phyloP scores from a whole-genome alignment of 2,113 vertebrate species.

The Alaudala cheleensis region DNA sequence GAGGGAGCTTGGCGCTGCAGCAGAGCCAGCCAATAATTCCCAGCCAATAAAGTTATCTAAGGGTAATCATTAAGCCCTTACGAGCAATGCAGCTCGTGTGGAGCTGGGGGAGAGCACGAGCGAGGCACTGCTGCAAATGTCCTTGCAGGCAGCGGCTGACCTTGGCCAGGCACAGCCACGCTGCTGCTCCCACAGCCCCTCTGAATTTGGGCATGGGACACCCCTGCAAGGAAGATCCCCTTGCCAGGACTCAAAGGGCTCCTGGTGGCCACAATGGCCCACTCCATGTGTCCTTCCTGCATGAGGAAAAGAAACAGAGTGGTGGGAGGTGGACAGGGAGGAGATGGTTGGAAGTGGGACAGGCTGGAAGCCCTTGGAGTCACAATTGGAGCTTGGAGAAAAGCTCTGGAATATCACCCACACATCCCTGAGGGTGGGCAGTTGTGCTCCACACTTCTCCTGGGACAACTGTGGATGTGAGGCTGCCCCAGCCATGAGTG shows the following conservation, averaged over 20 bases:
- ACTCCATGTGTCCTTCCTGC: rapidly evolving
- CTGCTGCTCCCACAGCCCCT: background rate
- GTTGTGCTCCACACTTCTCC: rapidly evolving
- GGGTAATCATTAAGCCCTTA: slow-evolving; percentile 39
- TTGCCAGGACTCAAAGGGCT: rapidly evolving
- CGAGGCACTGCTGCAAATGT: background rate
- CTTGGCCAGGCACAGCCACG: background rate
- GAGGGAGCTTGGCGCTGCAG: background rate
- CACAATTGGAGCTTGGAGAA: background rate
- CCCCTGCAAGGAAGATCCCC: rapidly evolving
- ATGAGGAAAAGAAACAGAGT: rapidly evolving
- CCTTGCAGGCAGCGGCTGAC: background rate
- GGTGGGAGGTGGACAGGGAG: background rate
- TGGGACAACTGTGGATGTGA: background rate
- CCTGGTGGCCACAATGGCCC: rapidly evolving
- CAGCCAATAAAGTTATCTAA: slow-evolving; percentile 42
- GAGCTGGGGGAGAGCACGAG: background rate
- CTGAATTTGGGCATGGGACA: rapidly evolving
- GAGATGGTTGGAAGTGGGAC: background rate
- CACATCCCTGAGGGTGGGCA: background rate
- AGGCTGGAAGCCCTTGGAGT: rapidly evolving
- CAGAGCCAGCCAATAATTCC: slow-evolving; percentile 11
- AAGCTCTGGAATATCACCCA: background rate
- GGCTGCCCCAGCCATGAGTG: background rate
- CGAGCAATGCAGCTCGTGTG: background rate